Evolutionary conservation across 2,888 invertebrate species (phyloP), one percentile per base, ranked within the genome.

Genomic region (Melipona beecheii): DNA sequence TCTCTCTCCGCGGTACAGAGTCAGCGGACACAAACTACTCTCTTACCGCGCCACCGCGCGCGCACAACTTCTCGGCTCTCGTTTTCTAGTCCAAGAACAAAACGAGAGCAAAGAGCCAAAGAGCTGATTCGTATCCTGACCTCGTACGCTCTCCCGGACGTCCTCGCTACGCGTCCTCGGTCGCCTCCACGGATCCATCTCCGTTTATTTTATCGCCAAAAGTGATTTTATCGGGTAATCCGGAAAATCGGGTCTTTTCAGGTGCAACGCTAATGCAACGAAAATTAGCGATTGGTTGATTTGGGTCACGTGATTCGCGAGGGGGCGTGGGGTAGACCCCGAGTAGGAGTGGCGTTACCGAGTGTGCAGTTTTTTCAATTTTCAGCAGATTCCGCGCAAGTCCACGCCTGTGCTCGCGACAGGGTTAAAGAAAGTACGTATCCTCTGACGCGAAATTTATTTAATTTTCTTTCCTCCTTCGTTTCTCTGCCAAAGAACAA

Each of bases 101-200:
- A 81, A 75, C 70, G 68, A 62, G 71, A 60, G 64, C n/a, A 17
- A 31, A 31, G 31, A 31, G 13, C 36, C 36, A 36, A 36, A 36
- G 62, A 70, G 65, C 75, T 72, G 78, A 82, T 78, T 83, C 84
- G 78, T 78, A 75, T 64, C 56, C 75, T 50, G 27, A 27, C 21
- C 27, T 72, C 54, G 68, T 36, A 36, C 58, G 24, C 11, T 60
- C 17, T 36, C 36, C 0, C 36, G n/a, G n/a, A n/a, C n/a, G 9
- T 36, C 36, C 36, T 36, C 36, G 36, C 36, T 36, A 36, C 36
- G 36, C 36, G 36, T 36, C 36, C 36, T 36, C 36, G 31, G 31
- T 31, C 31, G 31, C 31, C 31, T 31, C 31, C 31, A 4, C 31
- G 36, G 21, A 64, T 43, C 17, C 43, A 65, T 65, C 17, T 65